These are phyloP conservation scores for Galleria mellonella DNA, from an alignment of 1,140 invertebrate genomes.

Conservation along the genomic window DNA sequence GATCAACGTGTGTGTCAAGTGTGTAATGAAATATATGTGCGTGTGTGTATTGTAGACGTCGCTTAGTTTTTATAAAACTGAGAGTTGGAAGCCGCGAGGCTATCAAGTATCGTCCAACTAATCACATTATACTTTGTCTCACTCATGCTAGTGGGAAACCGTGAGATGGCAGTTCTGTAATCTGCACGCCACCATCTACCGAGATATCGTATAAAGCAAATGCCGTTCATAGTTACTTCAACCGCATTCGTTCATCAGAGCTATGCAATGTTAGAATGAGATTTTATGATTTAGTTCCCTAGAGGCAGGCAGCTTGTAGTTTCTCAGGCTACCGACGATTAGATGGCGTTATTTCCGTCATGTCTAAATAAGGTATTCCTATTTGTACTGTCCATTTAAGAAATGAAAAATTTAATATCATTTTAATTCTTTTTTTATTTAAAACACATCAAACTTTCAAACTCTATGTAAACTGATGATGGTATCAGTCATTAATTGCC, in stretches of 20 bases:
- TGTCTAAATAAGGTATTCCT: constrained; percentile 55
- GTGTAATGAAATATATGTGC: constrained; percentile 17
- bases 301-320: not conserved
- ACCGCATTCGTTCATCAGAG: constrained; percentile 4
- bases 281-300: constrained; percentile 3
- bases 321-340: constrained; percentile 33
- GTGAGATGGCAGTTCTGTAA: constrained; percentile 8
- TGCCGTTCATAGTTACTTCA: not conserved
- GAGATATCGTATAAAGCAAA: no score
- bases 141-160: constrained; percentile 10
- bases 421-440: no score
- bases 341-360: constrained; percentile 35
- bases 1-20: constrained; percentile 24
- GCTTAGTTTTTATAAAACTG: constrained; percentile 37
- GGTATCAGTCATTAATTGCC: no score
- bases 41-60: constrained; percentile 33
- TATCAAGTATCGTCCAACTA: constrained; percentile 36
- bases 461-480: no score
- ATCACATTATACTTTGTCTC: constrained; percentile 28
- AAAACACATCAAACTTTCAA: no score
- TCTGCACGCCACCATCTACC: not conserved
- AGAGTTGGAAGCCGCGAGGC: constrained; percentile 19
- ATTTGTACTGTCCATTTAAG: constrained; percentile 47
- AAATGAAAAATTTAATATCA: no score
- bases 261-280: constrained; percentile 3